Base-by-base conservation (phyloP, 2,113 vertebrate species). In the Coregonus clupeaformis region DNA sequence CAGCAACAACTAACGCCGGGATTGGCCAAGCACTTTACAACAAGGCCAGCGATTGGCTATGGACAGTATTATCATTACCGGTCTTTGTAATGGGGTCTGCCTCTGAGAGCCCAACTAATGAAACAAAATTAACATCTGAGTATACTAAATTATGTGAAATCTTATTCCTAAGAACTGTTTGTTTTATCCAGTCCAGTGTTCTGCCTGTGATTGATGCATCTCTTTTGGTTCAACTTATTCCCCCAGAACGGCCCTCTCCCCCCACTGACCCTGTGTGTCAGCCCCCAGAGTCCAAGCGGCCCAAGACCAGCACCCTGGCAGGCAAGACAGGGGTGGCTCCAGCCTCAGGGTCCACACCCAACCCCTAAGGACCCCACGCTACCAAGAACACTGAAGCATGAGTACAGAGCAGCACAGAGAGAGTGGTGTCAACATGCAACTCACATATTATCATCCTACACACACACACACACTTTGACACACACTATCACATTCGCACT, bases 281-380 rank as follows among this genome's bases (percentile, higher is more conserved):
- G 62, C 88, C 95, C 2, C 96, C 93, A 22, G 92, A 95, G 49
- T 85, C 91, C 0, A 98, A 99, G 84, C 92, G 95, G 29, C 84
- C 92, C 60, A 94, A 94, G 83, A 94, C 89, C 16, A 84, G 90
- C 11, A 89, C 14, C 2, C 75, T 9, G 2, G 82, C 9, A 64
- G 30, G 60, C 62, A 87, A 85, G 20, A 79, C 60, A 70, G 63
- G 45, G 9, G 18, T 7, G 73, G 68, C 72, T 63, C 29, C 27
- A 85, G 68, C 72, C 71, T 29, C 82, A 82, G 73, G 3, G 71
- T 20, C 63, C 12, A 25, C 57, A 7, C 57, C 36, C 36, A 42
- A 42, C 9, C 36, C 36, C 36, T 42, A 42, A 42, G 36, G 36
- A 42, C 36, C 36, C 36, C 36, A 42, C 2, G 36, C 11, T 42